Evolutionary conservation across 2,797 vertebrate species (phyloP), one percentile per base, ranked within the genome.

Genomic region (Phoeniculus purpureus): DNA sequence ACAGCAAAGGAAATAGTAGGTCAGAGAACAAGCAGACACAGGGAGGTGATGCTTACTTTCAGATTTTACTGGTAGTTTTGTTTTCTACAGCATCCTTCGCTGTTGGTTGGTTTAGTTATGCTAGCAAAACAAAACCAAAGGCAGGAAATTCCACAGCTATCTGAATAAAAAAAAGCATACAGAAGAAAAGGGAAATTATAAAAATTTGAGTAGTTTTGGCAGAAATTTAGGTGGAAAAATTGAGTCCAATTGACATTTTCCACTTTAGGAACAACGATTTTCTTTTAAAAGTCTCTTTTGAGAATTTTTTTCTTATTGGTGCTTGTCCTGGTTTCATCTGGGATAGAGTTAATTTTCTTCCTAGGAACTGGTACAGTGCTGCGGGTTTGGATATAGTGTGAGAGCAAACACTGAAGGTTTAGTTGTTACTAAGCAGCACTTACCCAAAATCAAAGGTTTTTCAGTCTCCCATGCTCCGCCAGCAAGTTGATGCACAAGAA

Each of bases 101-200:
- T 65, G 21, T 19, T 78, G 34, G 55, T 40, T 72, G 32, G 29
- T 70, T 85, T 31, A 71, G 34, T 12, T 48, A 20, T 14, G 29
- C 26, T 18, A 94, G 67, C 25, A 73, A 86, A 90, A 79, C 22
- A 88, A 86, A 92, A 94, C 71, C 12, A 83, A 62, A 88, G 7
- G 7, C 64, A 71, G 91, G 78, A 84, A 86, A 90, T 79, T 71
- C 81, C 70, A 80, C 19, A 32, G 60, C 21, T 32, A 74, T n/a
- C 43, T 5, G 27, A 81, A 76, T 66, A 23, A 79, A 73, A 79
- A 73, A 71, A 88, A 66, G 47, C 3, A 5, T 9, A 51, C 21
- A 26, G 48, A 22, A 74, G 32, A 87, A n/a, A 65, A 21, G 8
- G 29, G 50, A 94, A 81, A 55, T 6, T 1, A 79, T 60, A 93